Evolutionary conservation across 1,140 invertebrate genomes (phyloP).

Genomic region (Zaprionus ghesquierei): DNA sequence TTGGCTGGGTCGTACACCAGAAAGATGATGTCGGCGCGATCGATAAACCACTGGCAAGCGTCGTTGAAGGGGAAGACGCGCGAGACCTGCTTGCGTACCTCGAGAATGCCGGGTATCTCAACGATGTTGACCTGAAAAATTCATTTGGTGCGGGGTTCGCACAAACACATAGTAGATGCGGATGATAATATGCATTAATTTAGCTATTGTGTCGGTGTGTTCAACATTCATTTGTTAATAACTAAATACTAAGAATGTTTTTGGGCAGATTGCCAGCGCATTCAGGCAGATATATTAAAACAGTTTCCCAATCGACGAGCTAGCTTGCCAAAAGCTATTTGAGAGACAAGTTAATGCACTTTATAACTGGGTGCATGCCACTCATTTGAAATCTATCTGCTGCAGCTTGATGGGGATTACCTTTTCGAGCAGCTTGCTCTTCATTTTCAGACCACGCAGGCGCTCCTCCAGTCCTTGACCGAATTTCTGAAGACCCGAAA

Average conservation of each 20-base stretch:
- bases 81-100: constrained; percentile 96
- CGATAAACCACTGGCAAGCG: constrained; percentile 97
- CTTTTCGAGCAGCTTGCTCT: constrained; percentile 94
- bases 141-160: constrained; percentile 9
- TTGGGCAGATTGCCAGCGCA: constrained; percentile 61
- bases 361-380: constrained; percentile 17
- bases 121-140: constrained; percentile 93
- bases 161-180: neutral
- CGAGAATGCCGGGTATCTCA: constrained; percentile 97
- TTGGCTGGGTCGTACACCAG: constrained; percentile 97
- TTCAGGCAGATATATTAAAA: constrained; percentile 30
- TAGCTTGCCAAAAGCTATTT: constrained; percentile 59
- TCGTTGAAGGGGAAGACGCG: constrained; percentile 97
- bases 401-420: constrained; percentile 83
- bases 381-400: neutral
- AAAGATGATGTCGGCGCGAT: constrained; percentile 97
- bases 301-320: constrained; percentile 65
- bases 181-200: constrained; percentile 35
- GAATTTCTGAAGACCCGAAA: constrained; percentile 96
- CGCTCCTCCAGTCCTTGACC: constrained; percentile 96
- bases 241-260: constrained; percentile 68
- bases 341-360: constrained; percentile 68
- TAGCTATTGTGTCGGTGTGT: constrained; percentile 55
- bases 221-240: constrained; percentile 72
- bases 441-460: constrained; percentile 91